Base-by-base conservation (phyloP, 2,113 vertebrate species). In the Chloebia gouldiae region DNA sequence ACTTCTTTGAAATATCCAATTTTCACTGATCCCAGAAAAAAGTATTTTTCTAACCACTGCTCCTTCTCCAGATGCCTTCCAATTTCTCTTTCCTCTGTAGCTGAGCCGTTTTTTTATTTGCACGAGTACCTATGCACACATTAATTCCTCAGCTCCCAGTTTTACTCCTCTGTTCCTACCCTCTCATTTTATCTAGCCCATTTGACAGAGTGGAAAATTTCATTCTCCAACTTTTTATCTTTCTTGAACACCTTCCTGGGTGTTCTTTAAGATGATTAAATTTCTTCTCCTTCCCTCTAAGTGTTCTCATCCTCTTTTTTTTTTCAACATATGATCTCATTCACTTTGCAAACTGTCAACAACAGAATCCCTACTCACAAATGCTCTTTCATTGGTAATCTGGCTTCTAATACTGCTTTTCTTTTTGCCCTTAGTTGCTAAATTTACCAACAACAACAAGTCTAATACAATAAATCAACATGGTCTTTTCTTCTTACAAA, bases 81-180 rank as follows among this genome's bases (percentile, higher is more conserved):
- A 83, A 73, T 88, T 90, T 88, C 35, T 75, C 59, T 69, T 77
- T 77, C 33, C 35, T 90, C 75, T 76, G 37, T 90, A 86, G 27
- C 27, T 63, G 45, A 87, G 39, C 24, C 77, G 47, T 7, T 45
- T 71, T 86, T 81, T 90, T 66, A 68, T 92, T 95, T 91, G 84
- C 80, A 71, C 1, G 2, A 63, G 30, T 78, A 73, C 31, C n/a
- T 94, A 75, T 56, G 56, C 31, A 81, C 44, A 79, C 40, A 78
- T 65, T 75, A 88, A 94, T 94, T 92, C 37, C 51, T 14, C 4
- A 86, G 84, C n/a, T 91, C 49, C 25, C 35, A 68, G 3, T 86
- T 95, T 91, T 89, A 79, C 40, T 84, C 17, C n/a, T 91, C 25
- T 91, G 69, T 93, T 89, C 81, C 79, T 82, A 82, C n/a, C 8